Base-by-base conservation (phyloP, 2,113 vertebrate genomes). In the Heterotilapia buettikoferi region DNA sequence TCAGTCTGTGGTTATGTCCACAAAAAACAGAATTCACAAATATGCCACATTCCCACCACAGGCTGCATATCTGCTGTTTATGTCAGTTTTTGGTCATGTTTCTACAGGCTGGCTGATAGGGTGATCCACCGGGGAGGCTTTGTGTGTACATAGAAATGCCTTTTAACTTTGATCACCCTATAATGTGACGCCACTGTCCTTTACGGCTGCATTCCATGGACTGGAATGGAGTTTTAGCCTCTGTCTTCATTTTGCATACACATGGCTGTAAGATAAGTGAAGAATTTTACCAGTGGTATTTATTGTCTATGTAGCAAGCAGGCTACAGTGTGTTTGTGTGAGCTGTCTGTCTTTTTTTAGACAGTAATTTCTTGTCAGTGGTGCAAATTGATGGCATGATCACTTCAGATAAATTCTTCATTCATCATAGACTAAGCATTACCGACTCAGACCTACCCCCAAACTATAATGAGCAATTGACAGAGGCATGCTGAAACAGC, bases 1-100 rank as follows among this genome's bases (percentile, higher is more conserved):
- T 95, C 94, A 93, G 47, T 80, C 89, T 90, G 66, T 94, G 94
- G 92, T 95, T 93, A 95, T 92, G 94, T 95, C 94, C 95, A 93
- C 94, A 95, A 71, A 90, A 92, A 84, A 38, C 45, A 31, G 66
- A 83, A 80, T 21, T 24, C 6, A 5, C 33, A 82, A 86, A 86
- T 82, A 36, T 29, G 24, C 21, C 11, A 19, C 86, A 73, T 87
- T 92, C 88, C 84, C 79, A 3, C 12, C 38, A 80, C 83, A 7
- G 50, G 56, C 50, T 1, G 24, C 78, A 4, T 88, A 85, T 85
- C 84, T 88, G 86, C 88, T 89, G 89, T 89, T 94, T 83, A 83
- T 90, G 91, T 89, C 83, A 80, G 82, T 21, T 81, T 89, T 84
- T 83, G 90, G 68, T 89, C 13, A 87, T 90, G 85, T 87, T 88